Evolutionary conservation across 2,888 invertebrate genomes (phyloP).

Genomic region (Hypolimnas misippus): DNA sequence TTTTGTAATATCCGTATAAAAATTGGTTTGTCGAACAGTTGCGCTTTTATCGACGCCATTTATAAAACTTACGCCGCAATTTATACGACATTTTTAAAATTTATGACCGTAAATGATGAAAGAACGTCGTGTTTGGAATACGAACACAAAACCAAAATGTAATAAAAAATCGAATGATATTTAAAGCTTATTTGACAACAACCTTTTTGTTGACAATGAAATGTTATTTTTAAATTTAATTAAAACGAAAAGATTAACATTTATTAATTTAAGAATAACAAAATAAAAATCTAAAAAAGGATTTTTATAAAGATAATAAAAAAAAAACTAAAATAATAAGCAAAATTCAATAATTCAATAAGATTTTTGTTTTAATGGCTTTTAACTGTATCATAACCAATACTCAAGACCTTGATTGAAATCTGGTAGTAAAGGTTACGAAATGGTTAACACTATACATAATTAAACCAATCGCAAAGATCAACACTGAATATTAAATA

Average conservation of each 20-base stretch:
- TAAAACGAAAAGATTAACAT: too few relatives aligned
- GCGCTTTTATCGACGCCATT: constrained; percentile 34
- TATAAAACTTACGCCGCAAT: constrained; percentile 30
- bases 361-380: too few relatives aligned
- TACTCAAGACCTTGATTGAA: neutral
- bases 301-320: too few relatives aligned
- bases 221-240: too few relatives aligned
- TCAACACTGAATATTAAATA: neutral
- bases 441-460: too few relatives aligned
- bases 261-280: too few relatives aligned
- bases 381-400: neutral
- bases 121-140: constrained; percentile 21
- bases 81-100: constrained; percentile 30
- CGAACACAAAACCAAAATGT: constrained; percentile 3
- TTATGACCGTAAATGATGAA: constrained; percentile 31
- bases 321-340: too few relatives aligned
- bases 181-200: neutral
- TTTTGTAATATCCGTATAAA: neutral
- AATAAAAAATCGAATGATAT: neutral
- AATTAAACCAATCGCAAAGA: too few relatives aligned
- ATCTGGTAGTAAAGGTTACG: neutral
- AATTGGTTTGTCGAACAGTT: constrained; percentile 10
- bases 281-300: too few relatives aligned
- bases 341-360: too few relatives aligned
- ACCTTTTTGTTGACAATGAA: too few relatives aligned